Evolutionary conservation across 2,797 vertebrate species (phyloP), one percentile per base, ranked within the genome.

Genomic region (Aldrovandia affinis): DNA sequence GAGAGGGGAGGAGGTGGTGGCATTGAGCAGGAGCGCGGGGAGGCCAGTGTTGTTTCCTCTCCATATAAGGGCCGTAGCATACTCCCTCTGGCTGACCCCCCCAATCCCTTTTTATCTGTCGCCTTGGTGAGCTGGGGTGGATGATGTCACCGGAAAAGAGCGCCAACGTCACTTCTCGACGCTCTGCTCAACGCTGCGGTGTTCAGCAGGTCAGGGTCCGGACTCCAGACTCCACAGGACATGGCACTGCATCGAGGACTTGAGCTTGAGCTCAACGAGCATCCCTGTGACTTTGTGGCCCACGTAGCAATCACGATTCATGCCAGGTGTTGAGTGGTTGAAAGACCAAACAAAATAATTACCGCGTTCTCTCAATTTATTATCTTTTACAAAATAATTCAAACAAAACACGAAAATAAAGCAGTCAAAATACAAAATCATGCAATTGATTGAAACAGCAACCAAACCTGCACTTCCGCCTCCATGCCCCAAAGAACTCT

Each of bases 41-140:
- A 33, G 30, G 63, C 10, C 30, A 30, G 28, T 68, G 12, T 25
- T 22, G 7, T 9, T 22, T 82, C 70, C 65, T 78, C 50, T 42
- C 18, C 88, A 14, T 81, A 78, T 78, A 47, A 22, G 81, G 61
- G 47, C 18, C 81, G 63, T 59, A 15, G 55, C 50, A 73, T 42
- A 75, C 70, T 81, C 63, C 42, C 39, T 68, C 14, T 47, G 22
- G 59, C n/a, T 28, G 9, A 75, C 61, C 78, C 77, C 77, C 42
- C 55, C 47, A 33, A 4, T 42, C 47, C 79, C 82, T 50, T 57
- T 80, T 81, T 81, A 47, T 82, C 55, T 44, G 65, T 25, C 10
- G 81, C 30, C 22, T 14, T 54, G 84, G 65, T 14, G 14, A 68
- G 12, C 63, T 15, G 30, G 28, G 63, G 28, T 3, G 33, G 65